These are phyloP conservation scores for Cacatua alba DNA, from an alignment of 2,113 vertebrate species.

Conservation along the genomic window DNA sequence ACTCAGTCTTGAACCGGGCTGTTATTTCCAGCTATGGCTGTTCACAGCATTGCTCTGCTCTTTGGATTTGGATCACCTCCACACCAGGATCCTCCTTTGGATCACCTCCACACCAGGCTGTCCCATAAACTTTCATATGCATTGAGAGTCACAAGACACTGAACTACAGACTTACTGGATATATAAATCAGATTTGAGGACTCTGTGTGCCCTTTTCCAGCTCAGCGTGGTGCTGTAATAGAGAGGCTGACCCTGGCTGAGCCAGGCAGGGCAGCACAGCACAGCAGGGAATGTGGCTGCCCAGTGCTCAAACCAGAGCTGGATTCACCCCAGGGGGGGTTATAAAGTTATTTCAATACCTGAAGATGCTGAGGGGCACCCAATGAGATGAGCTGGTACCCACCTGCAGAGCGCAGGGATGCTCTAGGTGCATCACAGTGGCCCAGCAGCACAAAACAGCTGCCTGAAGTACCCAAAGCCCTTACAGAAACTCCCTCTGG, in stretches of 20 bases:
- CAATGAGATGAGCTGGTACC: rapidly evolving
- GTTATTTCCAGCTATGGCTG: not conserved
- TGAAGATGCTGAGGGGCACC: not conserved
- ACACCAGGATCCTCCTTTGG: not conserved
- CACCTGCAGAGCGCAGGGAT: rapidly evolving
- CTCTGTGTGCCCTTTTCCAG: rapidly evolving
- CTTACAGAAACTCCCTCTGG: not conserved
- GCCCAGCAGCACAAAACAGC: rapidly evolving
- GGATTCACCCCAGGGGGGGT: not conserved
- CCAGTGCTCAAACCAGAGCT: not conserved
- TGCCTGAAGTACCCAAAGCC: not conserved
- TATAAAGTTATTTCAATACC: not conserved
- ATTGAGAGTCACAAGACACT: not conserved
- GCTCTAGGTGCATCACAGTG: not conserved
- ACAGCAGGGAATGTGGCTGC: not conserved
- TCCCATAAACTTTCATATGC: rapidly evolving
- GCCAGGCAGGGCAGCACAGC: not conserved
- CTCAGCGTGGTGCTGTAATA: rapidly evolving
- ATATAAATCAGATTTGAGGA: rapidly evolving
- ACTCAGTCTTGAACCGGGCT: not conserved
- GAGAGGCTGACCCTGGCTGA: not conserved
- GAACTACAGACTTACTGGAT: rapidly evolving
- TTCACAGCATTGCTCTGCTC: not conserved
- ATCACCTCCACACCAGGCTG: not conserved
- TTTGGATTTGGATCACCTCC: not conserved